Evolutionary conservation across 2,797 vertebrate species (phyloP).

Genomic region (Clangula hyemalis): DNA sequence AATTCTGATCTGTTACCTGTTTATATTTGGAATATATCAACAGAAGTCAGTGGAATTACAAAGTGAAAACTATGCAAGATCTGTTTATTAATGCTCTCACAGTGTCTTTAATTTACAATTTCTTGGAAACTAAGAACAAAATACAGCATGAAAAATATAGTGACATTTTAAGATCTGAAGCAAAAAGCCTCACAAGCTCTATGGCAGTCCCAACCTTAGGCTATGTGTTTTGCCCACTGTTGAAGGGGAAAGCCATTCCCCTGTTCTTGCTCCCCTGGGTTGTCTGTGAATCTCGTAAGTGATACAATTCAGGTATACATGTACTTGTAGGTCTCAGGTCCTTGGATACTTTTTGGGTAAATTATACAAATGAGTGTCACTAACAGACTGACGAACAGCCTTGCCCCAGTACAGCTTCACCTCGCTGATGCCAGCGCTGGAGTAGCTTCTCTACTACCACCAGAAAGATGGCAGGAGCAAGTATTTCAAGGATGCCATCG

Average conservation of each 20-base stretch:
- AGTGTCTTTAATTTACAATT: not conserved
- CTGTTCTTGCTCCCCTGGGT: not conserved
- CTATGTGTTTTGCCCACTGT: not conserved
- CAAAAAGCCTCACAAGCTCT: not conserved
- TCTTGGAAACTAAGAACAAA: not conserved
- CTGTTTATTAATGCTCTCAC: conserved; percentile 35
- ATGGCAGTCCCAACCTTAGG: not conserved
- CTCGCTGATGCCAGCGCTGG: accelerated
- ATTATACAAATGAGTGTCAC: not conserved
- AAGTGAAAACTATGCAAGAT: conserved; percentile 8
- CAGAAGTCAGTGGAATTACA: conserved; percentile 23
- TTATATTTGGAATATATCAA: conserved; percentile 46
- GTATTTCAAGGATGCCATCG: not conserved
- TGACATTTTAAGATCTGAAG: not conserved
- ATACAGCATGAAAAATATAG: not conserved
- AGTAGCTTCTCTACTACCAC: not conserved
- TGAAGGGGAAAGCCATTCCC: not conserved
- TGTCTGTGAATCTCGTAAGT: not conserved
- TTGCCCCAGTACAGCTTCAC: not conserved
- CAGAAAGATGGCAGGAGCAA: not conserved
- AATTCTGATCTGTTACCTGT: conserved; percentile 66
- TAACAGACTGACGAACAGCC: not conserved
- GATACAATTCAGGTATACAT: not conserved
- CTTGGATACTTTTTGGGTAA: not conserved
- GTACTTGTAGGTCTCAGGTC: not conserved